Evolutionary conservation across 2,888 invertebrate species (phyloP), one percentile per base, ranked within the genome.

Genomic region (Megamerina dolium): DNA sequence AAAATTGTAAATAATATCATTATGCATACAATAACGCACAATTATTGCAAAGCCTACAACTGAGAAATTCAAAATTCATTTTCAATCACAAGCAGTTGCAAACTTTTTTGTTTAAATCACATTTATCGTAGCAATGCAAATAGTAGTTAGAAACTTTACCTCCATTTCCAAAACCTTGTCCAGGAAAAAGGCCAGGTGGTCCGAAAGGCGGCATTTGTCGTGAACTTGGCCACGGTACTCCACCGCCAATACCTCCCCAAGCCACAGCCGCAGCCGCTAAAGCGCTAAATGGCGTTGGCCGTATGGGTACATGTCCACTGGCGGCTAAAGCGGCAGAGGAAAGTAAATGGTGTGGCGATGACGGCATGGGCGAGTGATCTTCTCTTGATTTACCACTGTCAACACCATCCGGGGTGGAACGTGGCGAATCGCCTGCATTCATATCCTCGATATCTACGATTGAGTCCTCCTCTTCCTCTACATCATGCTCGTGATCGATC

Each of bases 371-470:
- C 21, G 57, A 46, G 16, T 56, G 57, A 4, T 54, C 57, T 27
- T 65, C 68, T 14, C 66, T 58, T 3, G 70, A 61, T 54, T 72
- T 70, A 53, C 63, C 66, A 51, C 62, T 63, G 44, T 70, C 69
- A 29, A 70, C 46, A 23, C 70, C 71, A 32, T 65, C 65, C 19
- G 72, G 72, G 16, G 71, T 72, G 37, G 72, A 71, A 43, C 72
- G 63, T 20, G 65, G 64, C 17, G 67, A 67, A 34, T 66, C 66
- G 41, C 80, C 80, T 48, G 78, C 77, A 59, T 80, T 80, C 60
- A 86, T 72, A 59, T 87, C 87, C 66, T 87, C 87, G 12, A 87
- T 87, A 63, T 88, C 87, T 12, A 87, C 86, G 44, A 85, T 83
- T 5, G 83, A 82, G 59, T 86, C 72, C 48, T 72, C 72, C 46